A percentile compares a stretch with the other conserved stretches of the same genome.
phyloP scores from a whole-genome alignment of 2,113 vertebrate genomes.

The Kryptolebias marmoratus region DNA sequence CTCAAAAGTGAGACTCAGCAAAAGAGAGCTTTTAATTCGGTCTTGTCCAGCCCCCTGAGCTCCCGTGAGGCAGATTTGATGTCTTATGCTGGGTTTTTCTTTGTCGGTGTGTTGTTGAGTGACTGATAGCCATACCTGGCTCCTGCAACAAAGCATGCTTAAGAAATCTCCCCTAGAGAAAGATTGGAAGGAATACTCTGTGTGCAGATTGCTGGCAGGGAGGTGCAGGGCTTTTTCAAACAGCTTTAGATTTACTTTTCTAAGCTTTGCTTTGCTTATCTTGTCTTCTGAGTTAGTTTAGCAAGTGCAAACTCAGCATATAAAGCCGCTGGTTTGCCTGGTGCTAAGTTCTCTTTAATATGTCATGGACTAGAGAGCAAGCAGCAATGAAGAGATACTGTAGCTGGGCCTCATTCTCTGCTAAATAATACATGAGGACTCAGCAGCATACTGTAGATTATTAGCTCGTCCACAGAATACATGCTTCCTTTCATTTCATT shows the following conservation, averaged over 20 bases:
- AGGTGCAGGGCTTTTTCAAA: conserved; percentile 66
- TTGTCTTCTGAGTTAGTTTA: conserved; percentile 55
- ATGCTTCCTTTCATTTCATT: conserved; percentile 34
- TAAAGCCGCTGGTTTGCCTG: conserved; percentile 45
- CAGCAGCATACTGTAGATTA: conserved; percentile 19
- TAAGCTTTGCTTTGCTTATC: conserved; percentile 68
- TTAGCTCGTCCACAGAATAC: conserved; percentile 11
- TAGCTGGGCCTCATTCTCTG: conserved; percentile 44
- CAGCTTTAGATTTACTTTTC: conserved; percentile 68
- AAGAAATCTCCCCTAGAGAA: conserved; percentile 61
- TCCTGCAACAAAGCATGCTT: conserved; percentile 56
- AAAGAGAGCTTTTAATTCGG: conserved; percentile 73
- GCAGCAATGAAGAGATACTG: conserved; percentile 43
- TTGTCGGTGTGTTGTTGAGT: conserved; percentile 59
- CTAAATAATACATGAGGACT: conserved; percentile 55
- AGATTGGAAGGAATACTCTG: conserved; percentile 49
- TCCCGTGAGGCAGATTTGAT: conserved; percentile 65
- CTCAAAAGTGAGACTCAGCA: conserved; percentile 76
- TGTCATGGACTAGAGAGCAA: conserved; percentile 52
- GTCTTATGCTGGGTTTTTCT: conserved; percentile 57
- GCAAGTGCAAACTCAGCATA: conserved; percentile 69
- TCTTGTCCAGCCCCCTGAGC: conserved; percentile 51
- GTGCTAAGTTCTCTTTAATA: conserved; percentile 60
- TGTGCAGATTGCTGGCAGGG: conserved; percentile 54
- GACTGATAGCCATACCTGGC: conserved; percentile 68